These are phyloP conservation scores for Hirtodrosophila duncani DNA, from an alignment of 2,888 invertebrate species.

Conservation along the genomic window DNA sequence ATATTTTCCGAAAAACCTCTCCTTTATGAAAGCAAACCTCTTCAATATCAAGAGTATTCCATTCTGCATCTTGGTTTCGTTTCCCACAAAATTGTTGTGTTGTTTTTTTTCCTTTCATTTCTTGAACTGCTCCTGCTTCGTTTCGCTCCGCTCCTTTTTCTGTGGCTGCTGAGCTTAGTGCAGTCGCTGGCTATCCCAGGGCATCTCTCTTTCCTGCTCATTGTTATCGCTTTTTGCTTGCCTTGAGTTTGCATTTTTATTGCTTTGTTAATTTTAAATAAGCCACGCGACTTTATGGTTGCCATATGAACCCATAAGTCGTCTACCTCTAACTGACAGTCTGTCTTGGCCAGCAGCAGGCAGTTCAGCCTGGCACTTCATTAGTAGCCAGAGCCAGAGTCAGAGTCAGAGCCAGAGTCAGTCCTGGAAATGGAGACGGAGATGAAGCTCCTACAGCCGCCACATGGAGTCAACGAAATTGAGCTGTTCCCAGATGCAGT, in stretches of 20 bases:
- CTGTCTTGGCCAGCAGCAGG: too few species aligned
- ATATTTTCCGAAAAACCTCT: too few species aligned
- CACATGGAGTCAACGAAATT: slow-evolving; percentile 36
- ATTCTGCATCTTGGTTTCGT: too few species aligned
- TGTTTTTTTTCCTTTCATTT: too few species aligned
- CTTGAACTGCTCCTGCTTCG: neutral
- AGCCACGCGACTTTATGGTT: slow-evolving; percentile 53
- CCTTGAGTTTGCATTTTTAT: slow-evolving; percentile 51
- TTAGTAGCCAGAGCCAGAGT: slow-evolving; percentile 12
- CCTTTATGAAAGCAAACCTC: too few species aligned
- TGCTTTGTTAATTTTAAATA: slow-evolving; percentile 66
- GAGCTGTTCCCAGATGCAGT: slow-evolving; percentile 31
- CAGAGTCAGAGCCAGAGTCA: too few species aligned
- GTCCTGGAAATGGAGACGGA: too few species aligned
- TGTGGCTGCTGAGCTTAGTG: neutral
- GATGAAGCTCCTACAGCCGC: too few species aligned
- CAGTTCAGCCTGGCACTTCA: too few species aligned
- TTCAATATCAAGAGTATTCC: too few species aligned
- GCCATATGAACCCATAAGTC: slow-evolving; percentile 15
- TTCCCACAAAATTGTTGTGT: too few species aligned
- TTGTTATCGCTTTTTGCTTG: slow-evolving; percentile 38
- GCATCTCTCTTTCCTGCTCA: slow-evolving; percentile 9
- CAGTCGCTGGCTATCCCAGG: slow-evolving; percentile 1
- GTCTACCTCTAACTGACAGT: too few species aligned
- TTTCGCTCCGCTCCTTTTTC: neutral